Conservation (phyloP, 2,113 vertebrate species). For the Pelecanus crispus region DNA sequence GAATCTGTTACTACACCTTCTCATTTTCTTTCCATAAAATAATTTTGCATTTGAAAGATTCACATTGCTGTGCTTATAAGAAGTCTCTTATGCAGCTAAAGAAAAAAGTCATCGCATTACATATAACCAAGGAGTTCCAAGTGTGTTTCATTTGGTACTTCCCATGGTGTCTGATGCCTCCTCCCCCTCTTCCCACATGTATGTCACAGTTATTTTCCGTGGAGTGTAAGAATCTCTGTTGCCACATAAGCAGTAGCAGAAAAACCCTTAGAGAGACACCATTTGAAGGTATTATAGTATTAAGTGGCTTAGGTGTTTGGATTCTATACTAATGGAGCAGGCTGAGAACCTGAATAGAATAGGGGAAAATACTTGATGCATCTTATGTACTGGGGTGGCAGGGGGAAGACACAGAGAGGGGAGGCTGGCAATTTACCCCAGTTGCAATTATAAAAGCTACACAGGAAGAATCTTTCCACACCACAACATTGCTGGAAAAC, state of each 20-base stretch:
- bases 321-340: background rate
- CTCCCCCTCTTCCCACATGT: fast-evolving
- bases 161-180: fast-evolving
- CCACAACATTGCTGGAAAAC: background rate
- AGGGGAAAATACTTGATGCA: background rate
- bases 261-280: background rate
- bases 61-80: background rate
- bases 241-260: background rate
- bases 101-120: background rate
- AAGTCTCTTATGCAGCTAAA: background rate
- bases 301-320: background rate
- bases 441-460: background rate
- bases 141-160: background rate
- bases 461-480: background rate
- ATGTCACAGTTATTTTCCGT: background rate
- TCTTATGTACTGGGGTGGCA: fast-evolving
- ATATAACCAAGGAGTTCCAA: background rate
- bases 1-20: background rate
- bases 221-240: background rate
- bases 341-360: background rate
- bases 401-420: fast-evolving
- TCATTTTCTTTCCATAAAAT: slow-evolving; percentile 10
- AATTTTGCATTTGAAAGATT: background rate
- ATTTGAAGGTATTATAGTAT: background rate
- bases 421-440: background rate